A percentile compares a stretch with the other conserved stretches of the same genome.
Evolutionary conservation across 2,797 vertebrate species (phyloP).

Genomic region (Malacoraja senta): DNA sequence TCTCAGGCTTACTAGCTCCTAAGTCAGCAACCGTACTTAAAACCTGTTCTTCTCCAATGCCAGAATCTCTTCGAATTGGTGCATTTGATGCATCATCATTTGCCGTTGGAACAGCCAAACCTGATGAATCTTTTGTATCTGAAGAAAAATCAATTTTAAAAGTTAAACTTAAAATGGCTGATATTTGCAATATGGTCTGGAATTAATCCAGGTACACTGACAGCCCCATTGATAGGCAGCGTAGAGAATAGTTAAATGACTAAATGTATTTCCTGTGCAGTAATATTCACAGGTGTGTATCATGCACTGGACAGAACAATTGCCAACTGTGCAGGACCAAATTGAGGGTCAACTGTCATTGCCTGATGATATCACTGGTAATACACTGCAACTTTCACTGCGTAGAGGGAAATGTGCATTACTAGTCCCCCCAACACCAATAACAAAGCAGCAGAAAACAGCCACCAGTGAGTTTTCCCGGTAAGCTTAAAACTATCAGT

Average conservation of each 20-base stretch:
- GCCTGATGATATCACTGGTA: not conserved
- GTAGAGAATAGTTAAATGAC: not conserved
- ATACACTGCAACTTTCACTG: not conserved
- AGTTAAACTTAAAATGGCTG: not conserved
- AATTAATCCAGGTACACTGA: not conserved
- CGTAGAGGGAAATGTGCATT: not conserved
- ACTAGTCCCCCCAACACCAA: not conserved
- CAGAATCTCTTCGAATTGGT: slow-evolving; percentile 62
- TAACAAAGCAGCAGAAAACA: not conserved
- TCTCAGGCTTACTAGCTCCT: slow-evolving; percentile 40
- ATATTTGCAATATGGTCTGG: not conserved
- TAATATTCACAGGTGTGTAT: not conserved
- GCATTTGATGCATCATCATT: not conserved
- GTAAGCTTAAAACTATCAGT: not conserved
- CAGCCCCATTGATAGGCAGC: not conserved
- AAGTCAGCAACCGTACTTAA: slow-evolving; percentile 49
- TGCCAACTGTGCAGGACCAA: not conserved
- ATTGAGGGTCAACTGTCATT: not conserved
- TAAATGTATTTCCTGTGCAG: not conserved
- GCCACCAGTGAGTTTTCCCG: not conserved
- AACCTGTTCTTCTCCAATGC: slow-evolving; percentile 68
- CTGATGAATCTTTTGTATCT: slow-evolving; percentile 11
- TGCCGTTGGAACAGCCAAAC: not conserved
- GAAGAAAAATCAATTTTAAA: not conserved
- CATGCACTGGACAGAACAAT: not conserved